phyloP scores from a whole-genome alignment of 2,113 vertebrate genomes.

The Ranitomeya variabilis region DNA sequence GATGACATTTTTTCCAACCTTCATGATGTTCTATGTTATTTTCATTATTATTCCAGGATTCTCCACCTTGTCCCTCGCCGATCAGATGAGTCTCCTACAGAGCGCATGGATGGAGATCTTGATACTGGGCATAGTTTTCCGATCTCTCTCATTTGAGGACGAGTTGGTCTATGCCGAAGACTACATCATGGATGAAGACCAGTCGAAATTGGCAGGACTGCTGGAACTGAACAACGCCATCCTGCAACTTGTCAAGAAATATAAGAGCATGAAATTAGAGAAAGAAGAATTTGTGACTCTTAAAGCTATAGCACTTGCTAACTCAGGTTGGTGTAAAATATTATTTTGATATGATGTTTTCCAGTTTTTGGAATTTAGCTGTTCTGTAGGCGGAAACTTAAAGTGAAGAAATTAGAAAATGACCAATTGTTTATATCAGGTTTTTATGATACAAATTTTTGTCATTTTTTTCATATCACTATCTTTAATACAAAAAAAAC shows the following conservation, averaged over 20 bases:
- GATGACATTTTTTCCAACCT: too few relatives aligned
- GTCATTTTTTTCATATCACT: too few relatives aligned
- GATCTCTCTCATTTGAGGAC: conserved; percentile 96
- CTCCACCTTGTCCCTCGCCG: conserved; percentile 96
- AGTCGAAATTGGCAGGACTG: conserved; percentile 95
- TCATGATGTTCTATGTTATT: not conserved
- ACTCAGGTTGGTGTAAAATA: conserved; percentile 86
- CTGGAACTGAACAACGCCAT: conserved; percentile 98
- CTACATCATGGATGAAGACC: conserved; percentile 99
- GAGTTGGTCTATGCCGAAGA: conserved; percentile 98
- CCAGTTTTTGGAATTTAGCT: not conserved
- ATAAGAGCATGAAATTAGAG: conserved; percentile 97
- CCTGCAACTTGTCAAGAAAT: conserved; percentile 98
- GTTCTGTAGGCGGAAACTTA: not conserved
- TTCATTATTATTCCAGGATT: conserved; percentile 79
- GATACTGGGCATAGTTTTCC: conserved; percentile 96
- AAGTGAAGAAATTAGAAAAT: too few relatives aligned
- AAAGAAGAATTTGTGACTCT: conserved; percentile 99
- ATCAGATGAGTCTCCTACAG: conserved; percentile 99
- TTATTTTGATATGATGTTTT: not conserved
- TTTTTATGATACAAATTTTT: too few relatives aligned
- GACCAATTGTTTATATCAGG: too few relatives aligned
- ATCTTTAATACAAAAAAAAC: too few relatives aligned
- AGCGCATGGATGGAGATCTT: conserved; percentile 99
- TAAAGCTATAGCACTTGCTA: conserved; percentile 98